These are phyloP conservation scores for Orthosia cruda DNA, from an alignment of 2,888 invertebrate genomes.

Conservation along the genomic window DNA sequence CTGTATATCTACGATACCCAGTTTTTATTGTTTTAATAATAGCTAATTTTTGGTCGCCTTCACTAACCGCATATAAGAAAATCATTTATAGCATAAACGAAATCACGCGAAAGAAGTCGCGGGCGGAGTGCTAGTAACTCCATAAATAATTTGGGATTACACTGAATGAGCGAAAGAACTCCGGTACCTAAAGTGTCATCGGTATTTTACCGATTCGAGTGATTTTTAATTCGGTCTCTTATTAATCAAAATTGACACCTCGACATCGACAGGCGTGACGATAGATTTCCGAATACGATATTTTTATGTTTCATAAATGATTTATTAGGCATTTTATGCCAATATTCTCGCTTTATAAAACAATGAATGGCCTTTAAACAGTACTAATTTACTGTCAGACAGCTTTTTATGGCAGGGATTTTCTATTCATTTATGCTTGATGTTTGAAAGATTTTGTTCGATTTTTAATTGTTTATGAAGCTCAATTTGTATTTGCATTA, in stretches of 20 bases:
- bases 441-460: slow-evolving; percentile 7
- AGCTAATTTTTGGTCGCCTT: too few species aligned
- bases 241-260: slow-evolving; percentile 65
- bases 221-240: slow-evolving; percentile 63
- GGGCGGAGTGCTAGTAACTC: too few species aligned
- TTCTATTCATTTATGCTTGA: slow-evolving; percentile 17
- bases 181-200: slow-evolving; percentile 44
- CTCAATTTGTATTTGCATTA: neutral
- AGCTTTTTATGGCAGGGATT: slow-evolving; percentile 36
- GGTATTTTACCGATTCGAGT: slow-evolving; percentile 56
- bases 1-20: too few species aligned
- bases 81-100: too few species aligned
- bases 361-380: slow-evolving; percentile 41
- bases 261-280: slow-evolving; percentile 60
- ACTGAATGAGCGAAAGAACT: slow-evolving; percentile 51
- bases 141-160: slow-evolving; percentile 64
- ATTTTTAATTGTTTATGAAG: slow-evolving; percentile 6
- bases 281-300: slow-evolving; percentile 53
- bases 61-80: too few species aligned
- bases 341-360: slow-evolving; percentile 43
- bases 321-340: slow-evolving; percentile 48
- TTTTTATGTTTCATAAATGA: slow-evolving; percentile 55
- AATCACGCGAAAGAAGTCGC: too few species aligned
- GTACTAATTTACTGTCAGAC: slow-evolving; percentile 31
- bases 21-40: too few species aligned